Evolutionary conservation across 1,140 invertebrate genomes (phyloP), one percentile per base, ranked within the genome.

Genomic region (Bombus difficillimus): DNA sequence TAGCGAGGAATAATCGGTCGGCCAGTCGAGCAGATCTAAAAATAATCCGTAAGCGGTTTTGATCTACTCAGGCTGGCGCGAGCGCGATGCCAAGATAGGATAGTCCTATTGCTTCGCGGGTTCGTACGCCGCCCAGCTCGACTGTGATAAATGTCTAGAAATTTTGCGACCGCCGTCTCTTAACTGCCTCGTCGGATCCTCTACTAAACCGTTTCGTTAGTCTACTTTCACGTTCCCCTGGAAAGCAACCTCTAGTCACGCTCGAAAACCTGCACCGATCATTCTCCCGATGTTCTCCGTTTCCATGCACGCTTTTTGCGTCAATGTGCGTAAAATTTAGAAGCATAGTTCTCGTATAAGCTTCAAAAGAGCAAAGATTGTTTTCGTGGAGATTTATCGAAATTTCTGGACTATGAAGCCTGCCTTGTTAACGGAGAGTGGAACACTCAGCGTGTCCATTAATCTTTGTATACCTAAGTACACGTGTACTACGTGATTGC

Each of bases 1-100:
- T 91, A 92, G 66, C 90, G 88, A 68, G 92, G 89, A 90, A 91
- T 92, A 88, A 86, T 92, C 88, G 91, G 47, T 66, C 86, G 87
- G 69, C 43, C 68, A 76, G 76, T 64, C 83, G 82, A 81, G 69
- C 85, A 82, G 57, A 85, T 81, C 90, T 84, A 90, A 91, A 91
- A 90, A 91, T 91, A 91, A 89, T 78, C 85, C 79, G 83, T 53
- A 73, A 78, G 78, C 82, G 81, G 86, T 82, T 78, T 62, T 91
- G 77, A 87, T 86, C 86, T 88, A 82, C 78, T 80, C 69, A 37
- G 53, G 64, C 69, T 53, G 41, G 78, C 74, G 64, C 83, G 86
- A 71, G 82, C 85, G 64, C 69, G 84, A 90, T 89, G 88, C 89
- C 81, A 90, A 90, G 86, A 90, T 90, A 90, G 81, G 87, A 76